Base-by-base conservation (phyloP, 2,113 vertebrate genomes). In the Stomatorhinus ivindoensis region DNA sequence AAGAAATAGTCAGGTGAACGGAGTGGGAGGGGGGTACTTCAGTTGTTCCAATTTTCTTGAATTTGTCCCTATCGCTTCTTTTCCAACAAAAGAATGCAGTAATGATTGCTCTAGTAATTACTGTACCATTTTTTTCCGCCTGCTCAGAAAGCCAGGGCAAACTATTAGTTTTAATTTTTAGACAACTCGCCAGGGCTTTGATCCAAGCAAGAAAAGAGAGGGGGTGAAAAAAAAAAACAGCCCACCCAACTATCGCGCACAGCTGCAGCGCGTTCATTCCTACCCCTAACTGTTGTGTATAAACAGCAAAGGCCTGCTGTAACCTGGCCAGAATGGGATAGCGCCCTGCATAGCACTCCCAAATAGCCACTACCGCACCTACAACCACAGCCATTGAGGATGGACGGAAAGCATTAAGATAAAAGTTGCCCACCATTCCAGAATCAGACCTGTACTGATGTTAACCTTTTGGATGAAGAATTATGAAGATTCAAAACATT, bases 271-370 rank as follows among this genome's bases (percentile, higher is more conserved):
- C 24, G 15, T 90, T 87, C 15, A 82, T 85, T 86, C 86, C 24
- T 31, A 80, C 46, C 51, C 85, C 27, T 39, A 53, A 51, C 88
- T 51, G 88, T 61, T 53, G 88, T 51, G 89, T 84, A 65, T 90
- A 90, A 87, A 90, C 87, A 69, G 69, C 89, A 87, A 87, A 90
- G 35, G 31, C 69, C 76, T 90, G 61, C 87, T 50, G 76, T 91
- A 91, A 88, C 88, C 88, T 91, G 91, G 91, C 84, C 88, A 91
- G 85, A 87, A 44, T 13, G 86, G 91, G 89, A 90, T 91, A 90
- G 89, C 89, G 53, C 69, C 50, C 46, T 44, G 76, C 76, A 58
- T 17, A 27, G 51, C 80, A 50, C 35, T 65, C 35, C 87, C 87
- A 48, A 89, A 89, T 21, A 87, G 42, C 80, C 89, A 82, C 89